Conservation (phyloP, 2,797 vertebrate genomes). For the Synanceia verrucosa region DNA sequence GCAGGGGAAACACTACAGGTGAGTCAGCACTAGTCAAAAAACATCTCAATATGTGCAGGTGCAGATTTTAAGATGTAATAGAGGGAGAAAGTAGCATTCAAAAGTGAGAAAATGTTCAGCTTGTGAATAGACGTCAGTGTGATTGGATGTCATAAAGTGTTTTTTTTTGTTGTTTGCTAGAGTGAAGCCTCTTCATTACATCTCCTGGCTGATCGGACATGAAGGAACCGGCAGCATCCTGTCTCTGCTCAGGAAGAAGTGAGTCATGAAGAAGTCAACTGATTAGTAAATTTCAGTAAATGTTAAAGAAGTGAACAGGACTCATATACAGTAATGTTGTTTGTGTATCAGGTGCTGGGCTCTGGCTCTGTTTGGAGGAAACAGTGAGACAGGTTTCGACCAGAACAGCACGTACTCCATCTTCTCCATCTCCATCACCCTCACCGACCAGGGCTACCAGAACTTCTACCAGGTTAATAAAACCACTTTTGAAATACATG, state of each 20-base stretch:
- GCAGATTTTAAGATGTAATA: not conserved
- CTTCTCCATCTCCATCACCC: slow-evolving; percentile 93
- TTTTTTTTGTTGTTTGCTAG: slow-evolving; percentile 67
- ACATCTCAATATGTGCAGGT: not conserved
- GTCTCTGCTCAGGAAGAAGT: slow-evolving; percentile 93
- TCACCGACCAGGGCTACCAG: slow-evolving; percentile 93
- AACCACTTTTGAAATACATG: too few species aligned
- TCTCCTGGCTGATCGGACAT: slow-evolving; percentile 96
- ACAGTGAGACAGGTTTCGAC: slow-evolving; percentile 94
- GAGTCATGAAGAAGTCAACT: slow-evolving; percentile 6
- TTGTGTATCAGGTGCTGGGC: slow-evolving; percentile 89
- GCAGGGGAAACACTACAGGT: slow-evolving; percentile 94
- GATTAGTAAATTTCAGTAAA: too few species aligned
- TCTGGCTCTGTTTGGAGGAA: slow-evolving; percentile 93
- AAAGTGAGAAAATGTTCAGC: not conserved
- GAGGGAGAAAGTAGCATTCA: too few species aligned
- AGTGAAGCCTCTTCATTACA: slow-evolving; percentile 96
- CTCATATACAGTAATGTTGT: not conserved
- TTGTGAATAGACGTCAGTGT: not conserved
- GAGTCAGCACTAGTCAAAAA: slow-evolving; percentile 10
- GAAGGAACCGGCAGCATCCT: slow-evolving; percentile 95
- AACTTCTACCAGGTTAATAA: slow-evolving; percentile 96
- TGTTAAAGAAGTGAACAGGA: not conserved
- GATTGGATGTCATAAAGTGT: not conserved
- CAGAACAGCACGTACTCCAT: slow-evolving; percentile 96